Evolutionary conservation across 2,797 vertebrate species (phyloP).

Genomic region (Zalophus californianus): DNA sequence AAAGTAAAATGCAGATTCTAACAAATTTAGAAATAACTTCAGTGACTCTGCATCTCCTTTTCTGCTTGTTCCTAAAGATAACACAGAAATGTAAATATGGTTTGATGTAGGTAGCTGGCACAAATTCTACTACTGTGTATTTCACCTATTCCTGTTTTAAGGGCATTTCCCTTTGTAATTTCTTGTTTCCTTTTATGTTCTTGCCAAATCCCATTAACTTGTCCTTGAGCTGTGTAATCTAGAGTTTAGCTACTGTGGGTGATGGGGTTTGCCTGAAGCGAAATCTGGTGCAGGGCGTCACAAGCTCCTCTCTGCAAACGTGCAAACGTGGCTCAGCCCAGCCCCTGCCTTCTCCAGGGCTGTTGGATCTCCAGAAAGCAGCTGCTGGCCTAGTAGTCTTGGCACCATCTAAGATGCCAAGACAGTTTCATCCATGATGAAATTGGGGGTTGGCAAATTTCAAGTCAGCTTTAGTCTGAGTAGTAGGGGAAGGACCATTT

Average conservation of each 20-base stretch:
- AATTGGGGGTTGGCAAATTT: background rate
- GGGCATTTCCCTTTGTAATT: slow-evolving; percentile 64
- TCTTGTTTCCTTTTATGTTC: slow-evolving; percentile 66
- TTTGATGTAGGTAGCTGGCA: slow-evolving; percentile 57
- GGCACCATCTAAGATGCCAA: background rate
- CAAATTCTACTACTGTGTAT: slow-evolving; percentile 51
- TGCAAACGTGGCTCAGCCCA: background rate
- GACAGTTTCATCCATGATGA: background rate
- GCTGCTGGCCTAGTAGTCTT: background rate
- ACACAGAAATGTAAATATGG: slow-evolving; percentile 70
- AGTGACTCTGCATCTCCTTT: slow-evolving; percentile 33
- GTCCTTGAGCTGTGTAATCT: slow-evolving; percentile 61
- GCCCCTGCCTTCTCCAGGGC: background rate
- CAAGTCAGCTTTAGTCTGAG: background rate
- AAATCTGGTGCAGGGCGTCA: background rate
- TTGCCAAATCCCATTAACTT: slow-evolving; percentile 71
- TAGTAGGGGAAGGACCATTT: background rate
- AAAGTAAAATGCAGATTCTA: slow-evolving; percentile 39
- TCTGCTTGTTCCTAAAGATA: slow-evolving; percentile 64
- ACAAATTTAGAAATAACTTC: slow-evolving; percentile 39
- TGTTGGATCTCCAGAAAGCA: background rate
- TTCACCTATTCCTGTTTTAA: slow-evolving; percentile 76
- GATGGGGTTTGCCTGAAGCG: background rate
- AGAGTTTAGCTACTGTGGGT: background rate
- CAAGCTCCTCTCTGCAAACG: background rate